Evolutionary conservation across 2,113 vertebrate genomes (phyloP), one percentile per base, ranked within the genome.

Genomic region (Malurus elegans): DNA sequence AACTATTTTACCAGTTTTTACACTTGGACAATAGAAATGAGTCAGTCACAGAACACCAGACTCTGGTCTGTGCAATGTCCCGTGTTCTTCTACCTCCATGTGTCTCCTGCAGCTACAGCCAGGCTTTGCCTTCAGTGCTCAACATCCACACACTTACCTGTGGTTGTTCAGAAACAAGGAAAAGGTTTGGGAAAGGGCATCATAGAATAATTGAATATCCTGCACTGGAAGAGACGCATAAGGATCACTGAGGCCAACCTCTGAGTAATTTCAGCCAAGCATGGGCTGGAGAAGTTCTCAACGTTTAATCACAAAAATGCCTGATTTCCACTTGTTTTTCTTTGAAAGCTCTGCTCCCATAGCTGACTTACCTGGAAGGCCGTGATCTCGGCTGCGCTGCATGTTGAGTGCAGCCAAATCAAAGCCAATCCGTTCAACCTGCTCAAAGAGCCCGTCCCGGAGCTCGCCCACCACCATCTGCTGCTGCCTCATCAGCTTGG

Each of bases 351-450:
- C 65, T 67, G 18, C n/a, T 76, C 28, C 64, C 29, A 10, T 23
- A 42, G 50, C 31, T 70, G 69, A 5, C 61, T 96, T 71, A 99
- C 99, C 98, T 60, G 97, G 97, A 12, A 99, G 94, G 69, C 98
- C 98, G 0, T 99, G 98, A 12, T 99, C 99, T 17, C 98, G 96
- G 72, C 98, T 74, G 5, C 98, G 95, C 57, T 98, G 98, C 98
- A 99, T 98, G 97, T 99, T 99, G n/a, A 99, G 96, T 0, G 98
- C 79, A 0, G 97, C 96, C 31, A 99, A 94, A 82, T 99, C 98
- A 88, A 98, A 91, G 8, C 98, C 96, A 1, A 98, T 93, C 92
- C 89, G 89, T 34, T 65, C 65, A 88, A 94, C 81, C 94, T 98
- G 98, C 90, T 91, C 57, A 54, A 99, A 99, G 12, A 99, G 95